A percentile compares a stretch with the other conserved stretches of the same genome.
Evolutionary conservation across 2,888 invertebrate genomes (phyloP).

Genomic region (Pyrochroa serraticornis): DNA sequence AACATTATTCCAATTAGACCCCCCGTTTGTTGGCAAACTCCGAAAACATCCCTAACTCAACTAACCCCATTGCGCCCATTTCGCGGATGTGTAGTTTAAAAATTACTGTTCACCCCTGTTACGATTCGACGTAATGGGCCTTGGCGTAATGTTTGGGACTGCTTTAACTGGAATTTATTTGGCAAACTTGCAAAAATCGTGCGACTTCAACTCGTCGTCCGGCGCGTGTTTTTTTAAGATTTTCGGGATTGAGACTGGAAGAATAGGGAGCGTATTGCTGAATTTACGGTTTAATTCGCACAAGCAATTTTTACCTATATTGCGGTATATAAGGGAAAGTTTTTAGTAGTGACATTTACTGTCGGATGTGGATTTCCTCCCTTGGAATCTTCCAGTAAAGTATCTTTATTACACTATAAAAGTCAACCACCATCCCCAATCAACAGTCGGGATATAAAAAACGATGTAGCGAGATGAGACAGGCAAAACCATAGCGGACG

Average conservation of each 20-base stretch:
- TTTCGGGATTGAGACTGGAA: background rate
- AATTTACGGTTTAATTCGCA: slow-evolving; percentile 15
- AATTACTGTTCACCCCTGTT: slow-evolving; percentile 32
- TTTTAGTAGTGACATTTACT: slow-evolving; percentile 2
- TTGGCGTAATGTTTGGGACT: slow-evolving; percentile 20
- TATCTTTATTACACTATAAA: too few relatives aligned
- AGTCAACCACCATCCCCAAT: too few relatives aligned
- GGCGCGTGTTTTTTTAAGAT: background rate
- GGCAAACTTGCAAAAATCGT: background rate
- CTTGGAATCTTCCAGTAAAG: too few relatives aligned
- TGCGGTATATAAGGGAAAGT: background rate
- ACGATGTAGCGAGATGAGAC: too few relatives aligned
- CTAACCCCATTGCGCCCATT: slow-evolving; percentile 36
- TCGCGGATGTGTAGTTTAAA: slow-evolving; percentile 38
- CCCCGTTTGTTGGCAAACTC: slow-evolving; percentile 32
- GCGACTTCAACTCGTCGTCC: background rate
- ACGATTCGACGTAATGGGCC: slow-evolving; percentile 25
- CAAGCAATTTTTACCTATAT: background rate
- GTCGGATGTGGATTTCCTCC: background rate
- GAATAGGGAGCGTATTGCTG: slow-evolving; percentile 19
- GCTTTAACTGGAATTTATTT: slow-evolving; percentile 18
- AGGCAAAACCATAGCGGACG: too few relatives aligned
- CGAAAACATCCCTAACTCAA: slow-evolving; percentile 35
- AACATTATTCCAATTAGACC: slow-evolving; percentile 35
- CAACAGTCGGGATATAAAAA: too few relatives aligned